Percentiles rank a stretch among this genome's conserved stretches.
These are phyloP conservation scores for Psittacula cyanocephala DNA, from an alignment of 2,113 vertebrate genomes.

Conservation along the genomic window DNA sequence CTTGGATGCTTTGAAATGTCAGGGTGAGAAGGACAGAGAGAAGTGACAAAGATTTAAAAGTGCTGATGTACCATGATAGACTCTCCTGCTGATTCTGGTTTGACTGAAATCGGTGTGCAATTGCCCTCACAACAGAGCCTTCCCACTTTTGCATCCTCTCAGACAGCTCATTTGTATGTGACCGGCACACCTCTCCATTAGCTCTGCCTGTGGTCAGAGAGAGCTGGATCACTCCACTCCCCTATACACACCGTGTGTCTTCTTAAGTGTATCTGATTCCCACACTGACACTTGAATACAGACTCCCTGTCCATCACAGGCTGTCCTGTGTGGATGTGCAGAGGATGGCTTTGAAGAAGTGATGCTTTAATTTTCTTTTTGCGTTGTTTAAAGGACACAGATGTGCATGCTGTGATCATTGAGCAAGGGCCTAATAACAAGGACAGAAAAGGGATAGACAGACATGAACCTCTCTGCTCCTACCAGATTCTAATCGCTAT, in stretches of 20 bases:
- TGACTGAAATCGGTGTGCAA: rapidly evolving
- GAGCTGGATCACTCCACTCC: background rate
- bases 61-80: background rate
- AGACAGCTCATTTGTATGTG: background rate
- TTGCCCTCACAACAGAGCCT: rapidly evolving
- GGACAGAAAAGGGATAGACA: background rate
- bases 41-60: background rate
- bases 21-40: background rate
- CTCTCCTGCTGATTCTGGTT: background rate
- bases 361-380: background rate
- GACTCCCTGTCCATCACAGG: background rate
- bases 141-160: background rate
- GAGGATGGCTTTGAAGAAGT: background rate
- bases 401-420: background rate
- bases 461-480: background rate
- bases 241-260: rapidly evolving
- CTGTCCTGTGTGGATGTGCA: background rate
- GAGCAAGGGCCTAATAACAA: background rate
- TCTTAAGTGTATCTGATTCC: background rate
- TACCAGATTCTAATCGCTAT: background rate
- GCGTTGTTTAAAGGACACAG: background rate
- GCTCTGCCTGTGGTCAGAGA: background rate
- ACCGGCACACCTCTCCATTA: background rate
- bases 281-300: background rate
- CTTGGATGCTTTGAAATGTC: background rate